These are phyloP conservation scores for Platypus cylindrus DNA, from an alignment of 2,888 invertebrate species.

Conservation along the genomic window DNA sequence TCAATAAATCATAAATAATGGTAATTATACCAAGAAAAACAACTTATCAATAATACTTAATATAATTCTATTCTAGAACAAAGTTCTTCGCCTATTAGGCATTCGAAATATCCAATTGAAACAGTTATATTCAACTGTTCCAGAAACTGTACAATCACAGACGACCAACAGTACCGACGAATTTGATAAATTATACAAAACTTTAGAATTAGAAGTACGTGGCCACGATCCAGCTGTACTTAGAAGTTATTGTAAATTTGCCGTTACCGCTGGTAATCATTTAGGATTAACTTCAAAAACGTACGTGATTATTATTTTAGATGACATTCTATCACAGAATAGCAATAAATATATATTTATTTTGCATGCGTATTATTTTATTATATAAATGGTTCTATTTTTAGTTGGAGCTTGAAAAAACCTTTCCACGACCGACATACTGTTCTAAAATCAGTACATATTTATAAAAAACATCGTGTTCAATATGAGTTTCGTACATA, in stretches of 20 bases:
- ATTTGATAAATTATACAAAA: slow-evolving; percentile 67
- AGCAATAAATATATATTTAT: too few species aligned
- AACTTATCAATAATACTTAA: too few species aligned
- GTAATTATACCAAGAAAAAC: too few species aligned
- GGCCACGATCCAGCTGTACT: slow-evolving; percentile 81
- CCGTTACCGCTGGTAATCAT: slow-evolving; percentile 65
- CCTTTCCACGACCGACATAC: slow-evolving; percentile 65
- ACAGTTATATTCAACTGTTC: neutral
- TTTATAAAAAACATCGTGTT: slow-evolving; percentile 85
- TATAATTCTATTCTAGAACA: too few species aligned
- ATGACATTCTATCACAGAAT: slow-evolving; percentile 1
- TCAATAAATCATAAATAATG: too few species aligned
- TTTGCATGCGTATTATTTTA: too few species aligned
- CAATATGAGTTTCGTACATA: slow-evolving; percentile 95
- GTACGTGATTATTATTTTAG: slow-evolving; percentile 35
- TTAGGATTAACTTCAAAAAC: slow-evolving; percentile 65
- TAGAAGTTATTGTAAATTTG: slow-evolving; percentile 78
- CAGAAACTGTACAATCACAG: neutral
- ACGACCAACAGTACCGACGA: too few species aligned
- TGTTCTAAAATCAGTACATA: slow-evolving; percentile 75
- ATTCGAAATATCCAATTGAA: neutral
- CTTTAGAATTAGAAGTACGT: slow-evolving; percentile 72
- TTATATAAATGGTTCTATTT: slow-evolving; percentile 24
- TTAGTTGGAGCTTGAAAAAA: slow-evolving; percentile 61
- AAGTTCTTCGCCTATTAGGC: too few species aligned